Evolutionary conservation across 1,140 invertebrate species (phyloP), one percentile per base, ranked within the genome.

Genomic region (Anadara kagoshimensis): DNA sequence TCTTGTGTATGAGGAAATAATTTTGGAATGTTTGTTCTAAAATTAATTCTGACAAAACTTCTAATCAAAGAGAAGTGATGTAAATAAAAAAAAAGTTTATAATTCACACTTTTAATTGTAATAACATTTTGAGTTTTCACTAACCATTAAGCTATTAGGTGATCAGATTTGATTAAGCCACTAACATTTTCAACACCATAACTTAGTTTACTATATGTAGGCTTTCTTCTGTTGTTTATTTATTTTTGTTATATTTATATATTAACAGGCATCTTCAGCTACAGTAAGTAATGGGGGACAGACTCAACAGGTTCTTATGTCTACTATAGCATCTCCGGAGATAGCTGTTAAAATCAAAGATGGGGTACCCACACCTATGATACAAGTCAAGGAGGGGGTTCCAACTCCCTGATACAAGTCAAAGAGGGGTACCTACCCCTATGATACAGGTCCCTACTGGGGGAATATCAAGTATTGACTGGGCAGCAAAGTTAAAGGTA

Each of bases 321-420:
- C 71, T 22, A 67, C n/a, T n/a, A n/a, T n/a, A n/a, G n/a, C n/a
- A n/a, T n/a, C 74, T n/a, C 64, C 83, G 18, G 87, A 88, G 26
- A 70, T 88, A 56, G 84, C 87, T 24, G 78, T 69, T 41, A 86
- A 85, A 63, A 72, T 89, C 26, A 87, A 88, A 66, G 85, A 88
- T 54, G 83, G 79, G 16, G n/a, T n/a, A n/a, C n/a, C n/a, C n/a
- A n/a, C n/a, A n/a, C n/a, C n/a, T n/a, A n/a, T n/a, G n/a, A n/a
- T n/a, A n/a, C n/a, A n/a, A n/a, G n/a, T n/a, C n/a, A n/a, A n/a
- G n/a, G n/a, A n/a, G n/a, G n/a, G n/a, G n/a, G n/a, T n/a, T n/a
- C n/a, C n/a, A n/a, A n/a, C n/a, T n/a, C n/a, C n/a, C n/a, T n/a
- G n/a, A n/a, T n/a, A n/a, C n/a, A n/a, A n/a, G n/a, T n/a, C n/a